Conservation (phyloP, 2,113 vertebrate species). For the Mellivora capensis region DNA sequence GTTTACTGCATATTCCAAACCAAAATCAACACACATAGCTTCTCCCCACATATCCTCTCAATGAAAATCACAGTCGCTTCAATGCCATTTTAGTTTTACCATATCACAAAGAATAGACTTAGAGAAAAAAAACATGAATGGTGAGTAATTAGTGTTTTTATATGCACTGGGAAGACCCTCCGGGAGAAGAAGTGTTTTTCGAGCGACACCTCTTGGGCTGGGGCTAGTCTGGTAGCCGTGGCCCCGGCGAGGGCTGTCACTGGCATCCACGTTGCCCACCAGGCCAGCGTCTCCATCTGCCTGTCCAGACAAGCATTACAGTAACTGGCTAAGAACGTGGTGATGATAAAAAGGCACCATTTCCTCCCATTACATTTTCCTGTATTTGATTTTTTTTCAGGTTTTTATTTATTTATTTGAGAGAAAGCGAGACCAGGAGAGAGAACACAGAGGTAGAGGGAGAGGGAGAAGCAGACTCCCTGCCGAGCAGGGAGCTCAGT, state of each 20-base stretch:
- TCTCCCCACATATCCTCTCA: background rate
- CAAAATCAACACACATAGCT: conserved; percentile 37
- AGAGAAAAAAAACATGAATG: background rate
- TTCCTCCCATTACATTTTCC: background rate
- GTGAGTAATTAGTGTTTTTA: background rate
- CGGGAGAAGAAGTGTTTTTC: background rate
- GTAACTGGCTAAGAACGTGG: background rate
- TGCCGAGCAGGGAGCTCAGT: background rate
- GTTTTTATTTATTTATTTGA: background rate
- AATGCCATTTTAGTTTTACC: conserved; percentile 16
- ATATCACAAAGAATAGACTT: conserved; percentile 41
- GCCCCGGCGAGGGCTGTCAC: background rate
- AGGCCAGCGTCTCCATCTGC: background rate
- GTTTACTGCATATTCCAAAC: conserved; percentile 40
- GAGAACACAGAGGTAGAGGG: background rate
- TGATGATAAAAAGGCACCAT: background rate
- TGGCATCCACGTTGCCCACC: background rate
- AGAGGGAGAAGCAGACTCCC: background rate
- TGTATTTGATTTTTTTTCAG: background rate
- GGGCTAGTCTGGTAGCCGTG: background rate
- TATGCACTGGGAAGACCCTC: background rate
- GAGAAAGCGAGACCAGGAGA: background rate
- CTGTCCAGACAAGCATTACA: background rate
- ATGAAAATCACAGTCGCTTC: conserved; percentile 33
- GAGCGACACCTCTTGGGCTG: background rate